These are phyloP conservation scores for Camelus dromedarius DNA, from an alignment of 2,113 vertebrate genomes.

Conservation along the genomic window DNA sequence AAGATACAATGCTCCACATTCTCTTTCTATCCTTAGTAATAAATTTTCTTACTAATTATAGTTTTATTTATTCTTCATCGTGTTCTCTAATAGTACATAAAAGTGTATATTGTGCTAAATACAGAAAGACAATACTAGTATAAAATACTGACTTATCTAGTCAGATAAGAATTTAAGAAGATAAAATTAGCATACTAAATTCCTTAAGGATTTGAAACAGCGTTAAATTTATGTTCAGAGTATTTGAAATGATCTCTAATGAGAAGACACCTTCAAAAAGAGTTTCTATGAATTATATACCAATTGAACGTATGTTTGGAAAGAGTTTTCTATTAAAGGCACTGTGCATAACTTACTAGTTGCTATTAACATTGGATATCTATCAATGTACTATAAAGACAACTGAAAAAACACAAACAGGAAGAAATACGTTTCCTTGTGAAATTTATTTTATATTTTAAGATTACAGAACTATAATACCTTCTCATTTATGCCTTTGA, in stretches of 20 bases:
- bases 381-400: not conserved
- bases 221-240: not conserved
- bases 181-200: not conserved
- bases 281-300: conserved; percentile 25
- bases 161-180: not conserved
- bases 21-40: not conserved
- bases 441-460: not conserved
- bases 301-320: not conserved
- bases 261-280: not conserved
- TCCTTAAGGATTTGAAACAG: not conserved
- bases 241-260: conserved; percentile 20
- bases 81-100: not conserved
- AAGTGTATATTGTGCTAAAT: not conserved
- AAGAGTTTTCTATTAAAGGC: not conserved
- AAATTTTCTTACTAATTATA: conserved; percentile 14
- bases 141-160: not conserved
- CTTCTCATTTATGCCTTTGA: not conserved
- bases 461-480: not conserved
- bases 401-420: not conserved
- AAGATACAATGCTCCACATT: not conserved
- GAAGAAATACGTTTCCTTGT: not conserved
- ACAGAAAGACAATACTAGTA: not conserved
- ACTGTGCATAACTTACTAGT: not conserved
- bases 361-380: not conserved
- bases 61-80: conserved; percentile 6